Percentiles rank a stretch among this genome's conserved stretches.
These are phyloP conservation scores for Tolmerus cingulatus DNA, from an alignment of 2,888 invertebrate species.

Conservation along the genomic window DNA sequence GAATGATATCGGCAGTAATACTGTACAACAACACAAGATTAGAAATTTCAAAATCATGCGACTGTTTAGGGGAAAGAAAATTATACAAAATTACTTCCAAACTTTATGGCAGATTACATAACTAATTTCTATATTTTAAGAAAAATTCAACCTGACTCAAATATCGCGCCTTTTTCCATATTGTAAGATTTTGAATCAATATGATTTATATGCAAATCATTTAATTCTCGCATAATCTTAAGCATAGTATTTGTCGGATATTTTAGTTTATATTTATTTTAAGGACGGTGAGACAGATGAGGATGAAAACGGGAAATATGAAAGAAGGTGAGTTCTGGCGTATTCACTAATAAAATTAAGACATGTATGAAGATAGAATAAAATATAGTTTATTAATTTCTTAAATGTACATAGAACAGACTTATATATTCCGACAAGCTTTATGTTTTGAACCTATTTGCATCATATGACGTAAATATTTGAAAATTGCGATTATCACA, in stretches of 20 bases:
- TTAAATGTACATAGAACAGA: not conserved
- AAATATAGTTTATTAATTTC: not conserved
- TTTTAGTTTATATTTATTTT: constrained; percentile 12
- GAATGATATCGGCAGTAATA: too few relatives aligned
- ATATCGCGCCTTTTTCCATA: too few relatives aligned
- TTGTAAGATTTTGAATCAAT: not conserved
- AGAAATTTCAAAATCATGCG: too few relatives aligned
- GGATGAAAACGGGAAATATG: constrained; percentile 60
- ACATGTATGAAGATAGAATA: not conserved
- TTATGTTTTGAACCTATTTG: not conserved
- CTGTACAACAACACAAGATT: too few relatives aligned
- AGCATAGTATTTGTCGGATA: not conserved
- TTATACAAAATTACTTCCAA: too few relatives aligned
- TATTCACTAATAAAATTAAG: not conserved
- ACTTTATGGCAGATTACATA: too few relatives aligned
- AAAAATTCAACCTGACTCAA: too few relatives aligned
- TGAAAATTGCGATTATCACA: too few relatives aligned
- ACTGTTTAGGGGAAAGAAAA: too few relatives aligned
- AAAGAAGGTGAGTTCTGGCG: constrained; percentile 53
- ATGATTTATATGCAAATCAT: not conserved
- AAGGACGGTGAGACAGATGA: constrained; percentile 59
- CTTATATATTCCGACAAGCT: not conserved
- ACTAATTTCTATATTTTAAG: too few relatives aligned
- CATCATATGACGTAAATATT: not conserved
- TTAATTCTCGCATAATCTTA: not conserved